phyloP scores from a whole-genome alignment of 2,888 invertebrate genomes.

The Tolmerus cingulatus region DNA sequence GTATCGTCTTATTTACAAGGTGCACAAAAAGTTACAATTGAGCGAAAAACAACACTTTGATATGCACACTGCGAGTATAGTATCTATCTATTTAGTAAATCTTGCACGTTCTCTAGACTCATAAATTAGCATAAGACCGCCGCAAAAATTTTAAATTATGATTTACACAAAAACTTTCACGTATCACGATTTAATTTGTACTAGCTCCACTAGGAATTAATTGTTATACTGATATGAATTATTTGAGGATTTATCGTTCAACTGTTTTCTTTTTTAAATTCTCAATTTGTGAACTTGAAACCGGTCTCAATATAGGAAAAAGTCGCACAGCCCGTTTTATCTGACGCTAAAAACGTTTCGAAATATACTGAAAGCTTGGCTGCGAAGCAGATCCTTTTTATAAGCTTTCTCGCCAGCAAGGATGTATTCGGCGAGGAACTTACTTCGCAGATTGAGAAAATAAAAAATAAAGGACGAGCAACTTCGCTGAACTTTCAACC shows the following conservation, averaged over 20 bases:
- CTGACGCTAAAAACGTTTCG: conserved; percentile 17
- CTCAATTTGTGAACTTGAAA: background rate
- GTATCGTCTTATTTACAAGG: background rate
- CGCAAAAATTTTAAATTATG: background rate
- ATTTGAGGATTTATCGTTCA: background rate
- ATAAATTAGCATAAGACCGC: background rate
- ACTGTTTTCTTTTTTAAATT: background rate
- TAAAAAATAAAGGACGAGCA: background rate
- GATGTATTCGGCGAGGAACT: background rate
- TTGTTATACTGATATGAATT: background rate
- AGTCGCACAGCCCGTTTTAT: background rate
- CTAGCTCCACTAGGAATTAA: background rate
- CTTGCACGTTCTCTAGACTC: background rate
- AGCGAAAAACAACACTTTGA: background rate
- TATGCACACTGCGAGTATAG: background rate
- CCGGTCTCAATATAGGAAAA: background rate
- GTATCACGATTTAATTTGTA: background rate
- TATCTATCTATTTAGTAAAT: background rate
- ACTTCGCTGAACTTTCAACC: background rate
- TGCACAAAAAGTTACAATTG: background rate
- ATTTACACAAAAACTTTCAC: background rate
- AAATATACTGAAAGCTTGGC: conserved; percentile 43
- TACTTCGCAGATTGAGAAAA: background rate
- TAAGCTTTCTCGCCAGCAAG: conserved; percentile 27
- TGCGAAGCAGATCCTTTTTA: conserved; percentile 30